Evolutionary conservation across 2,113 vertebrate genomes (phyloP), one percentile per base, ranked within the genome.

Genomic region (Vombatus ursinus): DNA sequence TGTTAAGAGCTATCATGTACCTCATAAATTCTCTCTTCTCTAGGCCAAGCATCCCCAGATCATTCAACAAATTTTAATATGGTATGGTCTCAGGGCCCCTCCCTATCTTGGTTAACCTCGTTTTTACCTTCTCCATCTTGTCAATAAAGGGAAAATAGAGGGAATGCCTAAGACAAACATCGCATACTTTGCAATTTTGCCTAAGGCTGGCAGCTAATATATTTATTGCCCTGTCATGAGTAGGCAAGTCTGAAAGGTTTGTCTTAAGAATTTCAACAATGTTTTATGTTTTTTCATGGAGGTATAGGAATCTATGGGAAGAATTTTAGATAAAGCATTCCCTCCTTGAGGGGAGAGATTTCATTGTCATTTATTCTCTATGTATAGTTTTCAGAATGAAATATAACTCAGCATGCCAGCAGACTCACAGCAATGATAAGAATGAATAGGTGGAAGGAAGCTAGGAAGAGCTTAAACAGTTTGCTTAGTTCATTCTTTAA

Each of bases 321-420:
- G 22, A 51, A 52, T 93, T 92, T 95, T 51, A 14, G 89, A 52
- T 90, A 91, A 96, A 90, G 22, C 23, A 26, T 19, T n/a, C 48
- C 5, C 61, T 52, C 53, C 68, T 48, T n/a, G 47, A 95, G 94
- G 77, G 49, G 25, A 50, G 90, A 95, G 91, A 84, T 95, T 95
- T 92, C 92, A 93, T 96, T 95, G 96, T 89, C 92, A 91, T 96
- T 95, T 92, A 77, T 96, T 90, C 31, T 84, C 93, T 94, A 92
- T 93, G 94, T 49, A 50, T 92, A 10, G 47, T 94, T 96, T 96
- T 94, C 37, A 92, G 92, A 96, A 94, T 89, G 61, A 96, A 96
- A 94, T 77, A 14, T 91, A 95, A 91, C 51, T 68, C 50, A 91
- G 6, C 19, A 31, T 49, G 51, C 48, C 23, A 93, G 26, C 50